phyloP scores from a whole-genome alignment of 2,797 vertebrate species.

The Pristis pectinata region DNA sequence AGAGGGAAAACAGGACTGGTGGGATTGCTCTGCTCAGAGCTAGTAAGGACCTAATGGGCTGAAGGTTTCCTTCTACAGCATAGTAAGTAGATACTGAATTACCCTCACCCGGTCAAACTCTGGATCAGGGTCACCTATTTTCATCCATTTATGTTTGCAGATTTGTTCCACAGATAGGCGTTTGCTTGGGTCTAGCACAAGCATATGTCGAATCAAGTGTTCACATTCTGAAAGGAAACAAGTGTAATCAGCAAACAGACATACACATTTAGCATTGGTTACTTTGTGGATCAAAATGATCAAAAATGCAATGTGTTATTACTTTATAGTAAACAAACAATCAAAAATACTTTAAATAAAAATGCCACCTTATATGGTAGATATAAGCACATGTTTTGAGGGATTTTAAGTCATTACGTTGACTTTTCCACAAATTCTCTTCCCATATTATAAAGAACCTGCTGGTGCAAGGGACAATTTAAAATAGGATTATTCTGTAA shows the following conservation, averaged over 20 bases:
- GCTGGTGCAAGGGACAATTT: neutral
- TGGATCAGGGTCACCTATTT: slow-evolving; percentile 80
- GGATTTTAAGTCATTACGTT: neutral
- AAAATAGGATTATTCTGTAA: neutral
- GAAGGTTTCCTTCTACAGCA: neutral
- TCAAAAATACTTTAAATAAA: neutral
- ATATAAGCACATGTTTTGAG: neutral
- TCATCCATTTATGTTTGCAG: slow-evolving; percentile 99
- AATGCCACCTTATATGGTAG: neutral
- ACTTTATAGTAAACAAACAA: neutral
- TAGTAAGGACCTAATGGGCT: neutral
- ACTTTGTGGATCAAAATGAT: neutral
- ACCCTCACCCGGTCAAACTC: slow-evolving; percentile 87
- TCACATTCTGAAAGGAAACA: slow-evolving; percentile 76
- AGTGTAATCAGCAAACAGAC: neutral
- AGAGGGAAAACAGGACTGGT: too few species aligned
- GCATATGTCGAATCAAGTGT: slow-evolving; percentile 96
- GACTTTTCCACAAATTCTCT: neutral
- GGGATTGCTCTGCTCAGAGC: too few species aligned
- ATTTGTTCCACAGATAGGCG: slow-evolving; percentile 97
- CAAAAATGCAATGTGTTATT: neutral
- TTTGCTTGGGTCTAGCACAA: slow-evolving; percentile 88
- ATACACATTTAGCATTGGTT: neutral
- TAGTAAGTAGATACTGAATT: neutral
- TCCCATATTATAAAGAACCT: neutral